A percentile compares a stretch with the other conserved stretches of the same genome.
These are phyloP conservation scores for Teleogryllus occipitalis DNA, from an alignment of 1,140 invertebrate genomes.

Conservation along the genomic window DNA sequence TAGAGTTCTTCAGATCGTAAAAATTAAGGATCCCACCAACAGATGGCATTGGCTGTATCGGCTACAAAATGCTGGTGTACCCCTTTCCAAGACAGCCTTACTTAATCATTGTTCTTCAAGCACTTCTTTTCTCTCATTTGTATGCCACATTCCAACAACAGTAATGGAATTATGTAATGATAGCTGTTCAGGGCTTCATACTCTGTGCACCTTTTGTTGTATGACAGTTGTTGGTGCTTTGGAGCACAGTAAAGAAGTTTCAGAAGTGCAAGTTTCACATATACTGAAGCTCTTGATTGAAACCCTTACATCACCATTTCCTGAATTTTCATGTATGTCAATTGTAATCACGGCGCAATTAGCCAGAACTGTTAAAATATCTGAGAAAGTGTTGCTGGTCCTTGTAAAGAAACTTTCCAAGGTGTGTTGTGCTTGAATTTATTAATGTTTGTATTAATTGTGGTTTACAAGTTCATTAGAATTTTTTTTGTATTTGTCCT, in stretches of 20 bases:
- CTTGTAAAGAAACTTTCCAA: slow-evolving; percentile 8
- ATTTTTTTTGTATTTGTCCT: not conserved
- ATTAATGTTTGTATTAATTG: not conserved
- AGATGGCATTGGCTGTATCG: slow-evolving; percentile 71
- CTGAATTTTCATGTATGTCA: slow-evolving; percentile 61
- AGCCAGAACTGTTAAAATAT: not conserved
- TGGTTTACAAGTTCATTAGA: not conserved
- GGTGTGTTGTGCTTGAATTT: not conserved
- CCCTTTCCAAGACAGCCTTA: slow-evolving; percentile 59
- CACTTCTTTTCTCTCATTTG: slow-evolving; percentile 58
- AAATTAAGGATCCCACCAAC: slow-evolving; percentile 47
- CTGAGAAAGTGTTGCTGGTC: not conserved
- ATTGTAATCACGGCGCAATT: slow-evolving; percentile 60
- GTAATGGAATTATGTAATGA: slow-evolving; percentile 25
- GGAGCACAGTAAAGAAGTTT: slow-evolving; percentile 43
- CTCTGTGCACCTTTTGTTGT: slow-evolving; percentile 69
- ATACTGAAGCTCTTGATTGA: slow-evolving; percentile 59
- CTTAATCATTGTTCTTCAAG: slow-evolving; percentile 62
- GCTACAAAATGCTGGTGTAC: slow-evolving; percentile 62
- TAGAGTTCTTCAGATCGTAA: slow-evolving; percentile 66
- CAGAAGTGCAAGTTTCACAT: slow-evolving; percentile 58
- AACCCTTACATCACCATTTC: slow-evolving; percentile 54
- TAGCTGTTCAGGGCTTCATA: slow-evolving; percentile 50
- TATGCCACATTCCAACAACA: slow-evolving; percentile 47
- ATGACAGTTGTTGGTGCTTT: slow-evolving; percentile 60